phyloP scores from a whole-genome alignment of 2,113 vertebrate species.

The Geothlypis trichas region DNA sequence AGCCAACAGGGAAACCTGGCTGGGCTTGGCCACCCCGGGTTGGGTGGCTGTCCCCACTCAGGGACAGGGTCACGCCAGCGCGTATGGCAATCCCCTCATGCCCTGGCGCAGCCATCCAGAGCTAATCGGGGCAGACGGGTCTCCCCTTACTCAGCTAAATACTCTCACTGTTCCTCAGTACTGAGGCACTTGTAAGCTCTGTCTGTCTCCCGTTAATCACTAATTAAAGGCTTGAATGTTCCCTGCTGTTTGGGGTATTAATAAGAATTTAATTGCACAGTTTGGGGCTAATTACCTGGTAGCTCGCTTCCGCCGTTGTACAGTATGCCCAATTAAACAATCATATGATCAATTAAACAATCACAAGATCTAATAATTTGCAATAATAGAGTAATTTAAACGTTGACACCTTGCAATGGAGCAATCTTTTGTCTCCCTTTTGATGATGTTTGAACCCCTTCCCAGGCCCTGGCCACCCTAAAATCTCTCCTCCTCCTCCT shows the following conservation, averaged over 20 bases:
- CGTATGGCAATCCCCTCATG: not conserved
- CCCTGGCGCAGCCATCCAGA: not conserved
- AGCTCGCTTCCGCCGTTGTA: slow-evolving; percentile 41
- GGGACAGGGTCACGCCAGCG: not conserved
- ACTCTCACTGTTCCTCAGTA: not conserved
- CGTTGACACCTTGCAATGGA: not conserved
- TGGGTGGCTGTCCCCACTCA: not conserved
- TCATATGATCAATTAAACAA: slow-evolving; percentile 60
- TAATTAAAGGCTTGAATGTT: slow-evolving; percentile 73
- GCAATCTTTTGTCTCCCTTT: not conserved
- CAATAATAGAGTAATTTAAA: slow-evolving; percentile 67
- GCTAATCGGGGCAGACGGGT: not conserved
- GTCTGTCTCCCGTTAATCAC: slow-evolving; percentile 66
- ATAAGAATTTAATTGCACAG: slow-evolving; percentile 74
- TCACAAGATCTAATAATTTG: slow-evolving; percentile 68
- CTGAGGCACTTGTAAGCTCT: slow-evolving; percentile 26
- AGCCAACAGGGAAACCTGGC: not conserved
- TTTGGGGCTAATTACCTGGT: slow-evolving; percentile 68
- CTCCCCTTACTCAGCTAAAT: not conserved
- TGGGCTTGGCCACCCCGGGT: not conserved
- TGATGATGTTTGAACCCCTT: not conserved
- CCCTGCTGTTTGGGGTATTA: slow-evolving; percentile 73
- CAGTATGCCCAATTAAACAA: slow-evolving; percentile 61
- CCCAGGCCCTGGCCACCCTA: not conserved
- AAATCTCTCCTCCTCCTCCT: not conserved